Percentiles rank a stretch among this genome's conserved stretches.
These are phyloP conservation scores for Meandrusa payeni DNA, from an alignment of 2,888 invertebrate genomes.

Conservation along the genomic window DNA sequence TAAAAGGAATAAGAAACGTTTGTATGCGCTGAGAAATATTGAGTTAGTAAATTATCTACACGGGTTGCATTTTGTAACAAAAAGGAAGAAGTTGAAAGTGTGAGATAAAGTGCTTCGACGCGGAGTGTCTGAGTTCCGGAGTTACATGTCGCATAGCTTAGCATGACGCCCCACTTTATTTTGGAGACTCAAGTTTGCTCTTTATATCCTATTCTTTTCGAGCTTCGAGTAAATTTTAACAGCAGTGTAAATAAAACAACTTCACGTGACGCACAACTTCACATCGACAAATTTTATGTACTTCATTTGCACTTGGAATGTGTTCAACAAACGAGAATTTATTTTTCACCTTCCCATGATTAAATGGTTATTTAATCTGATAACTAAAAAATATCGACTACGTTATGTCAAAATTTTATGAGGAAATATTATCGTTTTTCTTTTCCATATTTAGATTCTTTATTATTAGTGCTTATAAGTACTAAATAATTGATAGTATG, in stretches of 20 bases:
- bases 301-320: no score
- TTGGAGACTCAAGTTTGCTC: constrained; percentile 24
- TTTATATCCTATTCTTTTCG: constrained; percentile 24
- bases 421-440: no score
- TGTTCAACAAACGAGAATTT: no score
- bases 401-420: no score
- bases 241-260: constrained; percentile 23
- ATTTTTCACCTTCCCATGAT: no score
- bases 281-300: not conserved
- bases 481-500: no score
- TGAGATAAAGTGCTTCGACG: constrained; percentile 26
- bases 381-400: no score
- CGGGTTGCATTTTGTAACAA: constrained; percentile 25
- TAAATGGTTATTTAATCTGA: no score
- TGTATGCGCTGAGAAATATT: constrained; percentile 24
- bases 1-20: constrained; percentile 18
- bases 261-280: constrained; percentile 19
- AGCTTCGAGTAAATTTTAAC: constrained; percentile 23
- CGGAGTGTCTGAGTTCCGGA: constrained; percentile 23
- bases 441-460: no score
- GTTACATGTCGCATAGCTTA: constrained; percentile 26
- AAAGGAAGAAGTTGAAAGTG: constrained; percentile 26
- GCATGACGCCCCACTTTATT: constrained; percentile 25
- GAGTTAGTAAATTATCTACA: constrained; percentile 26
- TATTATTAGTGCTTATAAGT: no score